Conservation (phyloP, 2,113 vertebrate species). For the Microcebus ravelobensis region DNA sequence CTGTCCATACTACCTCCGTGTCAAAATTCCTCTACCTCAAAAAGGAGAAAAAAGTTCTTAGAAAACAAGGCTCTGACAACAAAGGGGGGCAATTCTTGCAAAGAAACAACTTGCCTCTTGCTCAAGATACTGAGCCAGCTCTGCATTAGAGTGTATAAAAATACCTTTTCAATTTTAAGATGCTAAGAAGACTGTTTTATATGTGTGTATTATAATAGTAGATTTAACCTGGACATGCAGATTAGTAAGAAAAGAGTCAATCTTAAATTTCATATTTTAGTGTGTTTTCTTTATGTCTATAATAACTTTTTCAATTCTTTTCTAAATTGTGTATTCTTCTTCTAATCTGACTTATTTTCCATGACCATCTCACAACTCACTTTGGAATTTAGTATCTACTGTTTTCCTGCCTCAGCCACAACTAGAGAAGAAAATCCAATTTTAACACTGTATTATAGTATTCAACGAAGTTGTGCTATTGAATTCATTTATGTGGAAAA, state of each 20-base stretch:
- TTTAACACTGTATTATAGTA: not conserved
- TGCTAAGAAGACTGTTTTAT: not conserved
- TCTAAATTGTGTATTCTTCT: not conserved
- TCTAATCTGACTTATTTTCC: not conserved
- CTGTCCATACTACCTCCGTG: not conserved
- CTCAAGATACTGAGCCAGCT: not conserved
- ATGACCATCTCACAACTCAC: not conserved
- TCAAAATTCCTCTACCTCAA: not conserved
- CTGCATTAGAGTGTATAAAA: not conserved
- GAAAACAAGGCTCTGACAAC: not conserved
- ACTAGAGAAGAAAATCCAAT: not conserved
- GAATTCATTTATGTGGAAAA: not conserved
- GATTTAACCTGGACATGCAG: not conserved
- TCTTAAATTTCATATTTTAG: not conserved
- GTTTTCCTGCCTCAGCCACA: not conserved
- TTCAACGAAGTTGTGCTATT: not conserved
- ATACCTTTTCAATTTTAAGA: not conserved
- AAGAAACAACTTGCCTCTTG: not conserved
- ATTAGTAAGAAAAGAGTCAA: not conserved
- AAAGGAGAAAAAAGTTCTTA: not conserved
- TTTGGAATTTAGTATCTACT: not conserved
- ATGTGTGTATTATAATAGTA: not conserved
- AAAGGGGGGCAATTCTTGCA: not conserved
- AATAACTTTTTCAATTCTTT: not conserved
- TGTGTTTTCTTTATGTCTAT: not conserved